A percentile compares a stretch with the other conserved stretches of the same genome.
Conservation (phyloP, 2,888 invertebrate genomes). For the Orthosia gothica region DNA sequence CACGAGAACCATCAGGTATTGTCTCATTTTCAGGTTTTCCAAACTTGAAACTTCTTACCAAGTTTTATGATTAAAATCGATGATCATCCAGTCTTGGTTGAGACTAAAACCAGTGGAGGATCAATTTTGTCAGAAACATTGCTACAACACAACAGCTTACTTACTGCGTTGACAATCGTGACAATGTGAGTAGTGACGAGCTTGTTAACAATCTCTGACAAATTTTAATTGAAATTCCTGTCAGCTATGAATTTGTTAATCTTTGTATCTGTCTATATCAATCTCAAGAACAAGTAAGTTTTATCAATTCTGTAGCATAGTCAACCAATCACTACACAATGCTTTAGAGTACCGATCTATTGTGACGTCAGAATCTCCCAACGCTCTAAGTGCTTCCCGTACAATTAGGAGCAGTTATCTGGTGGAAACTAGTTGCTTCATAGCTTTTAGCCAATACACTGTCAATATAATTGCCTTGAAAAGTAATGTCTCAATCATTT, state of each 20-base stretch:
- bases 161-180: not conserved
- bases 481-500: slow-evolving; percentile 59
- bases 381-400: slow-evolving; percentile 30
- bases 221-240: not conserved
- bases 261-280: not conserved
- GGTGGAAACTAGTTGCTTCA: slow-evolving; percentile 29
- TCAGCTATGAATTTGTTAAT: not conserved
- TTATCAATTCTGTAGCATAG: slow-evolving; percentile 1
- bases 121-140: not conserved
- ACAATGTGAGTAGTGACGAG: not conserved
- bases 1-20: too few species aligned
- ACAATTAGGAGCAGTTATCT: slow-evolving; percentile 40
- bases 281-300: not conserved
- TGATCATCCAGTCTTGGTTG: not conserved
- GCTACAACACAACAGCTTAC: not conserved
- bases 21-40: not conserved
- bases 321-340: slow-evolving; percentile 10
- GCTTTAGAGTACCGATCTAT: slow-evolving; percentile 2
- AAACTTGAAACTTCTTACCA: not conserved
- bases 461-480: slow-evolving; percentile 44
- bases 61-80: not conserved
- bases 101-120: too few species aligned
- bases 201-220: not conserved
- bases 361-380: slow-evolving; percentile 10
- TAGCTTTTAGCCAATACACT: slow-evolving; percentile 19